Base-by-base conservation (phyloP, 2,797 vertebrate genomes). In the Pteronotus mesoamericanus region DNA sequence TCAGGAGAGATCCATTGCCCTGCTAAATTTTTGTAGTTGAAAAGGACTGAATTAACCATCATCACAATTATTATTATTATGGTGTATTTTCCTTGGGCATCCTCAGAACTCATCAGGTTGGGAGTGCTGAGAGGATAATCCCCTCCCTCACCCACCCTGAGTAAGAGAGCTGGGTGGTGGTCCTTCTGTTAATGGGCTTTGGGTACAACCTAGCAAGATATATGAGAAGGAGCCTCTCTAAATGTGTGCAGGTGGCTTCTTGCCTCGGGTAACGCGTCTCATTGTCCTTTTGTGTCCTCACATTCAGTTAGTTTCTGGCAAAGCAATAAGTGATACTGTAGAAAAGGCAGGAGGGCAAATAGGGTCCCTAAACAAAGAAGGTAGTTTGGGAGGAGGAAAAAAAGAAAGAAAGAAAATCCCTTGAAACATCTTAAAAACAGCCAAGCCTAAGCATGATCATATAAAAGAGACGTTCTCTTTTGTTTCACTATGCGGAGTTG, bases 251-350 rank as follows among this genome's bases (percentile, higher is more conserved):
- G 96, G 97, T 97, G 96, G 96, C 87, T 94, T 95, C 94, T 96
- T 94, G 96, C 96, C 96, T 97, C 94, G 0, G 82, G 96, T 96
- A 97, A 97, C 42, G 0, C 44, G 57, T 24, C 82, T 94, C 89
- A 96, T 94, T 97, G 94, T 97, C 74, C 94, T 75, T 97, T 97
- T 97, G 94, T 92, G 96, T 86, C 74, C 92, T 96, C 51, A 14
- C 69, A 80, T 96, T 82, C 71, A 96, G 68, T 95, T 55, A 83
- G 89, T 85, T 92, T 90, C 87, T 75, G 64, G 57, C 91, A 78
- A 83, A 94, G 90, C 91, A 89, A 19, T 77, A 64, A 94, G 91
- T 83, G 94, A 92, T 96, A 91, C 78, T 42, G 32, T 94, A 91
- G 96, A 94, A 94, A 94, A 93, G 80, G 89, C 86, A 90, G 86